Conservation (phyloP, 2,113 vertebrate genomes). For the Crocuta crocuta region DNA sequence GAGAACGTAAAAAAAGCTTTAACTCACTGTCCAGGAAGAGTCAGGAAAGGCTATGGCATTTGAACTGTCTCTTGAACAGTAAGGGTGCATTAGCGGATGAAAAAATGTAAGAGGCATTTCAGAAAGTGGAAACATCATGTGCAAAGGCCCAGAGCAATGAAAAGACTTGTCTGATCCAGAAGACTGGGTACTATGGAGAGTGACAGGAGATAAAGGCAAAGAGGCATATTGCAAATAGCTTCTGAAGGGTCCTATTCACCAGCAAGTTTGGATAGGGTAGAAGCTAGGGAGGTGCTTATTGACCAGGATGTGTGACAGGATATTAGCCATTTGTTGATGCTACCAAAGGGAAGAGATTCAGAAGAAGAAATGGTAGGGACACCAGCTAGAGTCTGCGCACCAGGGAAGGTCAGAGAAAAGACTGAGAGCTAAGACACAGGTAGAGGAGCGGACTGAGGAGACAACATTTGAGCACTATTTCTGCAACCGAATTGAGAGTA, state of each 20-base stretch:
- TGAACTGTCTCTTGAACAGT: background rate
- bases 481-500: background rate
- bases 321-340: background rate
- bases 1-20: background rate
- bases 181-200: background rate
- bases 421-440: background rate
- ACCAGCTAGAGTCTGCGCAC: background rate
- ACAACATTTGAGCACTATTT: background rate
- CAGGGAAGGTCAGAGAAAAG: background rate
- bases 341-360: background rate
- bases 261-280: background rate
- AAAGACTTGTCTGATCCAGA: background rate
- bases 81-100: background rate
- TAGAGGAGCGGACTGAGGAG: background rate
- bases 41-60: background rate
- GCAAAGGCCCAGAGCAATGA: background rate
- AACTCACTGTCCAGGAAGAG: background rate
- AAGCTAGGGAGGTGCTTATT: background rate
- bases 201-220: background rate
- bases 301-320: background rate
- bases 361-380: background rate
- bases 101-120: background rate
- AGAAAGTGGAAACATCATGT: background rate
- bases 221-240: background rate
- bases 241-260: background rate